Evolutionary conservation across 1,140 invertebrate species (phyloP).

Genomic region (Zaprionus nigranus): DNA sequence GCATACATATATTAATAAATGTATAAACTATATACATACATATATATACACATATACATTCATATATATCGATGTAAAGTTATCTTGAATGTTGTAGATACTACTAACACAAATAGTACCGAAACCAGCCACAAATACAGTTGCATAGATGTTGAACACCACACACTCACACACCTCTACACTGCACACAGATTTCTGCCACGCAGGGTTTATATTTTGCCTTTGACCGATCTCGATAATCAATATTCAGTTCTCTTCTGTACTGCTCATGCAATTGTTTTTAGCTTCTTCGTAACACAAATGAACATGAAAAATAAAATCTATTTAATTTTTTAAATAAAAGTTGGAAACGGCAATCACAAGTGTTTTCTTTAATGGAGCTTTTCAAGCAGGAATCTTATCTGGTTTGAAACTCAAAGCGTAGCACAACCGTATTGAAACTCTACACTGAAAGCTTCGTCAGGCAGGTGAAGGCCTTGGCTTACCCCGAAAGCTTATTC

Average conservation of each 20-base stretch:
- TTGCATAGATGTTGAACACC: conserved; percentile 36
- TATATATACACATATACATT: conserved; percentile 52
- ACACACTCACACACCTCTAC: conserved; percentile 18
- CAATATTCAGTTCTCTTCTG: conserved; percentile 36
- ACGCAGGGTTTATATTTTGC: conserved; percentile 41
- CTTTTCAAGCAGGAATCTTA: not conserved
- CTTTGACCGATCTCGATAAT: conserved; percentile 25
- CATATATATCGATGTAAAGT: conserved; percentile 66
- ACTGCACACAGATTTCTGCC: conserved; percentile 20
- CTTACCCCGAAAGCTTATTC: conserved; percentile 6
- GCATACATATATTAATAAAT: conserved; percentile 36
- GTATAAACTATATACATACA: conserved; percentile 46
- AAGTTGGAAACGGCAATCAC: conserved; percentile 62
- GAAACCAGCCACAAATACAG: conserved; percentile 26
- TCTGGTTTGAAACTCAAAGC: not conserved
- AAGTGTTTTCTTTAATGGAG: conserved; percentile 18
- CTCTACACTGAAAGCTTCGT: not conserved
- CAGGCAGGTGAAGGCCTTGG: not conserved
- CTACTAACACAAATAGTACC: conserved; percentile 19
- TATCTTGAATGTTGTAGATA: conserved; percentile 79
- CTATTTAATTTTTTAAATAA: conserved; percentile 80
- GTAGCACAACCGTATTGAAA: too few species aligned
- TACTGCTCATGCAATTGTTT: conserved; percentile 40
- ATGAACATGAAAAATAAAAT: conserved; percentile 49
- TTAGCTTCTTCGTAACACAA: conserved; percentile 59